These are phyloP conservation scores for Mizuhopecten yessoensis DNA, from an alignment of 1,140 invertebrate genomes.

Conservation along the genomic window DNA sequence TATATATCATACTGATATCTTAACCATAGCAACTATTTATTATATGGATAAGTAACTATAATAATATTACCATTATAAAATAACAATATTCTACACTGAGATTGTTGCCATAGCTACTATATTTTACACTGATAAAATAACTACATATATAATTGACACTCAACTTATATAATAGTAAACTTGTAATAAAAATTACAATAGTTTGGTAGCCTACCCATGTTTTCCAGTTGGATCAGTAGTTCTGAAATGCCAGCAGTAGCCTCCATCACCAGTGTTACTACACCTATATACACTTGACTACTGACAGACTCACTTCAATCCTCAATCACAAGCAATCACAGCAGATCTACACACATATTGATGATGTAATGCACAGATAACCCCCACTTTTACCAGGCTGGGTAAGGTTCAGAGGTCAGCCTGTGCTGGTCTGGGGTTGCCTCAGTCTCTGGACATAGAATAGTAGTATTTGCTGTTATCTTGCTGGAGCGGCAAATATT, in stretches of 20 bases:
- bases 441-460: background rate
- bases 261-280: background rate
- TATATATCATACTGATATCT: background rate
- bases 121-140: background rate
- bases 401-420: background rate
- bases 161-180: background rate
- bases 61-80: too few species aligned
- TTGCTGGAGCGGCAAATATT: background rate
- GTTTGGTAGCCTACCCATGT: background rate
- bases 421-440: background rate
- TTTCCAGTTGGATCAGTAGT: background rate
- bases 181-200: background rate
- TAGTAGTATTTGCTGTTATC: background rate
- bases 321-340: conserved; percentile 31
- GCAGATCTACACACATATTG: conserved; percentile 11
- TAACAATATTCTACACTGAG: too few species aligned
- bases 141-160: too few species aligned
- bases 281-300: background rate
- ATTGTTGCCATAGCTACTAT: background rate
- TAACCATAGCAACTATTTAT: too few species aligned
- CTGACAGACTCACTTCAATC: background rate
- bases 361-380: conserved; percentile 34
- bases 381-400: background rate
- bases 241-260: background rate
- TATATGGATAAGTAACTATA: too few species aligned